Conservation (phyloP, 2,888 invertebrate species). For the Tetheella fluctuosa region DNA sequence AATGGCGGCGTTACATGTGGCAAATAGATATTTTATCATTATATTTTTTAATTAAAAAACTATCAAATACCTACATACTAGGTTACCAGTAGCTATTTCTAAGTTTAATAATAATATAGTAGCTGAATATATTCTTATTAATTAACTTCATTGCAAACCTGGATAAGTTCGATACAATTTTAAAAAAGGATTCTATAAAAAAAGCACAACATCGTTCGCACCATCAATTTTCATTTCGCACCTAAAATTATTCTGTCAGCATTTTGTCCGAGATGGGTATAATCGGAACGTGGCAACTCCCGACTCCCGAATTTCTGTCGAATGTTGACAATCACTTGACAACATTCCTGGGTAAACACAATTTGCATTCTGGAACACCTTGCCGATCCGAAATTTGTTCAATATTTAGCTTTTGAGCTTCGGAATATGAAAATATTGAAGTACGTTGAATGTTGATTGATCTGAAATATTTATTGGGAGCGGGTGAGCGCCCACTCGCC, state of each 20-base stretch:
- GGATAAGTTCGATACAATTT: too few relatives aligned
- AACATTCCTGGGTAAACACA: slow-evolving; percentile 52
- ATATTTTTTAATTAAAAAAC: too few relatives aligned
- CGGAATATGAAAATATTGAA: slow-evolving; percentile 16
- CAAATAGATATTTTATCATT: too few relatives aligned
- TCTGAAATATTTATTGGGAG: slow-evolving; percentile 8
- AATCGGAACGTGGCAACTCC: slow-evolving; percentile 30
- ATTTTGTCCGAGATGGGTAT: slow-evolving; percentile 27
- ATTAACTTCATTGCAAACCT: too few relatives aligned
- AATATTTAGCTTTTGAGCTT: slow-evolving; percentile 40
- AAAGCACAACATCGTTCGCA: neutral
- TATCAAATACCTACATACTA: too few relatives aligned
- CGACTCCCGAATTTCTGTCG: slow-evolving; percentile 14
- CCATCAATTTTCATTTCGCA: slow-evolving; percentile 10
- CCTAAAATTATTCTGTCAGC: slow-evolving; percentile 23
- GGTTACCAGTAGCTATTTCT: too few relatives aligned
- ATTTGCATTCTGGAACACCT: slow-evolving; percentile 56
- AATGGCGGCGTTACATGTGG: too few relatives aligned
- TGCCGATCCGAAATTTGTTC: slow-evolving; percentile 43
- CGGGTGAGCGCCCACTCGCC: neutral
- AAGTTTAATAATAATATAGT: too few relatives aligned
- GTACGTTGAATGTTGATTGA: slow-evolving; percentile 10
- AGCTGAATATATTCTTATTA: too few relatives aligned
- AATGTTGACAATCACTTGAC: slow-evolving; percentile 51
- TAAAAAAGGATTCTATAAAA: too few relatives aligned